Evolutionary conservation across 2,797 vertebrate genomes (phyloP).

Genomic region (Enteromius trimaculatus): DNA sequence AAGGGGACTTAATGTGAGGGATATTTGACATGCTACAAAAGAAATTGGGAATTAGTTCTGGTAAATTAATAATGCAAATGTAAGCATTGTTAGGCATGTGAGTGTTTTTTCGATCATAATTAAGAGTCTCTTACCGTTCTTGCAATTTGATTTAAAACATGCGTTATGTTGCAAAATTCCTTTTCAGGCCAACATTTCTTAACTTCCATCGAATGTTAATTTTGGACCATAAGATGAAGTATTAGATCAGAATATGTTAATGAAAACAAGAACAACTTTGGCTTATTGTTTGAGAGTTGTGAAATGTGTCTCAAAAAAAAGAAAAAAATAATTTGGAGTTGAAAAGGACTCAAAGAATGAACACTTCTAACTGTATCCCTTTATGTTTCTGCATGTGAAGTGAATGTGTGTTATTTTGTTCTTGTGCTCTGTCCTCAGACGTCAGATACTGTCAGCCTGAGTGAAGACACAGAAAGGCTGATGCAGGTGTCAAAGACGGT

Average conservation of each 20-base stretch:
- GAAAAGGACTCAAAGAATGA: background rate
- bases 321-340: background rate
- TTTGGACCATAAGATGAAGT: background rate
- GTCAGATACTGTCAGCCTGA: conserved; percentile 86
- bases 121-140: background rate
- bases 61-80: background rate
- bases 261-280: background rate
- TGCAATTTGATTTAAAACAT: conserved; percentile 6
- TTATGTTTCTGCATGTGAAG: background rate
- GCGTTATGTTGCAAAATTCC: background rate
- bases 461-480: conserved; percentile 79
- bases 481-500: conserved; percentile 74
- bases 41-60: background rate
- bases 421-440: conserved; percentile 76
- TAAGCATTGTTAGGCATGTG: background rate
- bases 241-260: conserved; percentile 4
- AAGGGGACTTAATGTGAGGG: too few species aligned
- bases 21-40: background rate
- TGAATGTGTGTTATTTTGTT: background rate
- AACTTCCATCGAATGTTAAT: background rate
- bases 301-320: background rate
- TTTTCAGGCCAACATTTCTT: conserved; percentile 1
- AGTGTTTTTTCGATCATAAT: background rate
- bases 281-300: background rate
- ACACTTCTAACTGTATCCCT: background rate